Conservation (phyloP, 2,888 invertebrate species). For the Dysmachus trigonus region DNA sequence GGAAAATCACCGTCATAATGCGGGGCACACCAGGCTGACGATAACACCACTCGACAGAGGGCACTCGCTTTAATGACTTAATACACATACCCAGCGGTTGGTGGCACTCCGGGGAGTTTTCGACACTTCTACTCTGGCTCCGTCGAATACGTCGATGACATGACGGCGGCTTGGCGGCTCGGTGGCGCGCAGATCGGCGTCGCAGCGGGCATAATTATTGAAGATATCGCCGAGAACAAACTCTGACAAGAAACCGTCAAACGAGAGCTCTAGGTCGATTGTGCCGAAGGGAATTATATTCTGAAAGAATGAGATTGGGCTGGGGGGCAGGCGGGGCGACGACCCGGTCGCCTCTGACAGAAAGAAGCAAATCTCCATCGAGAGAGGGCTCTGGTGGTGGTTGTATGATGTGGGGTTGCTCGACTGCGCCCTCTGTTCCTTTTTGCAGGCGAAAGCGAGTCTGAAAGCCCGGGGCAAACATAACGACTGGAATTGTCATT, state of each 20-base stretch:
- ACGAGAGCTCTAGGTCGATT: conserved; percentile 2
- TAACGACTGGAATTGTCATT: conserved; percentile 45
- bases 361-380: background rate
- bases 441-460: conserved; percentile 16
- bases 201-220: background rate
- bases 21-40: background rate
- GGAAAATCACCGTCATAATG: background rate
- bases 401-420: too few species aligned
- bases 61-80: background rate
- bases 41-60: background rate
- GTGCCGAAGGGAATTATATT: background rate
- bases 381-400: background rate
- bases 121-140: conserved; percentile 8
- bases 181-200: background rate
- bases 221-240: background rate
- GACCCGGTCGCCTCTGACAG: background rate
- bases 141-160: too few species aligned
- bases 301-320: background rate
- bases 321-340: background rate
- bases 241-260: conserved; percentile 2
- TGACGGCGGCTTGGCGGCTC: too few species aligned
- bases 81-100: background rate
- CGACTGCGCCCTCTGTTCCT: conserved; percentile 1
- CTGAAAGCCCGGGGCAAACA: conserved; percentile 40
- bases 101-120: background rate